Base-by-base conservation (phyloP, 1,140 invertebrate species). In the Parasteatoda tepidariorum region DNA sequence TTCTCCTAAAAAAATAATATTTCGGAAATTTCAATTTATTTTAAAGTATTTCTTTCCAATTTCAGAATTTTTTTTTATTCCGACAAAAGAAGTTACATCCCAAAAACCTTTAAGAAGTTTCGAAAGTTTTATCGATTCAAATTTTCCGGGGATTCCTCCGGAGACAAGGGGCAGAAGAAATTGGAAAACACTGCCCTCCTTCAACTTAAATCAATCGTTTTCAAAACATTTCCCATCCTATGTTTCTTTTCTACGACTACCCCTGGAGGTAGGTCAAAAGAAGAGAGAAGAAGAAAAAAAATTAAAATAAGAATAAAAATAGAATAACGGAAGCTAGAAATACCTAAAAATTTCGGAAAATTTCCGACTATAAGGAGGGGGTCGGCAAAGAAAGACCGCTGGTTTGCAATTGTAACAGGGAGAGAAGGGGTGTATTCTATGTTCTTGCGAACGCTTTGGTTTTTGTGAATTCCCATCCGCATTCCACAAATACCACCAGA, bases 401-500 rank as follows among this genome's bases (percentile, higher is more conserved):
- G 22, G 70, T 62, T 76, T 64, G 33, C 61, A 48, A 30, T 76
- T 76, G 18, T 15, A 22, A 2, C 24, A 48, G 5, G 9, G 24
- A 9, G 24, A 76, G 66, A 76, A 76, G 66, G 61, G 54, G 38
- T 64, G 61, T 76, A 59, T 26, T 13, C 55, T 26, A n/a, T 34
- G 54, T 74, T 59, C 34, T 34, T 5, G 33, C 22, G 61, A 76
- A 64, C 9, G 18, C 34, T 61, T 76, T 54, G 74, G 74, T 76
- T 76, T n/a, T 76, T 76, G 74, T 24, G 74, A 61, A 76, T 64
- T 76, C 74, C 28, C 54, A 22, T 59, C 74, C 74, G 66, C 74
- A 76, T 76, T 76, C 74, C 74, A 31, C 74, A 76, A 76, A 76
- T 76, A 76, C 74, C 74, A 13, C 24, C 38, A 15, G 41, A 76